Conservation (phyloP, 2,113 vertebrate species). For the Rhinolophus sinicus region DNA sequence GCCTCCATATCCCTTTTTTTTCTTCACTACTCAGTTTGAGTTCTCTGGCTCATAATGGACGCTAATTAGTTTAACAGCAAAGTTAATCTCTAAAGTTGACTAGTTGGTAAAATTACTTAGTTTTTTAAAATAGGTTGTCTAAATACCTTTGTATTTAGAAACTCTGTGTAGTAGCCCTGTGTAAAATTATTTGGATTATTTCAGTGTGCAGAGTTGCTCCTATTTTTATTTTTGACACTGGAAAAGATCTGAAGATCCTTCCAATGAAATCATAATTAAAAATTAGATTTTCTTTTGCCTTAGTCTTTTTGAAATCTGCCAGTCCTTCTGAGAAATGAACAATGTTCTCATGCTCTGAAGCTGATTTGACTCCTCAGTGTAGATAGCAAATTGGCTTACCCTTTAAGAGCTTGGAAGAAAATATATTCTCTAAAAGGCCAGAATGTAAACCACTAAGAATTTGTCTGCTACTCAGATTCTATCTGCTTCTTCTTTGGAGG, state of each 20-base stretch:
- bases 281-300: not conserved
- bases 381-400: not conserved
- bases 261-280: constrained; percentile 38
- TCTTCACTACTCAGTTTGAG: not conserved
- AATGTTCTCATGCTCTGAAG: not conserved
- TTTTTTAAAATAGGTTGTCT: not conserved
- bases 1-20: not conserved
- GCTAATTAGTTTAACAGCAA: not conserved
- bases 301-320: not conserved
- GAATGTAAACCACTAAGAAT: not conserved
- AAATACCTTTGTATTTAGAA: constrained; percentile 33
- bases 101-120: not conserved
- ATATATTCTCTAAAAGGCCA: constrained; percentile 17
- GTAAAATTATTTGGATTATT: constrained; percentile 35
- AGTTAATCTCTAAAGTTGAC: not conserved
- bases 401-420: not conserved
- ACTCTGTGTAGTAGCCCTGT: not conserved
- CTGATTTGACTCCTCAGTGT: not conserved
- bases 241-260: not conserved
- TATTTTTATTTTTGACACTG: constrained; percentile 33
- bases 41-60: not conserved
- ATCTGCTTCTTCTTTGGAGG: not conserved
- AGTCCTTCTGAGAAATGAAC: constrained; percentile 16
- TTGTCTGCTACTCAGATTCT: not conserved
- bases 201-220: not conserved